Conservation (phyloP, 2,113 vertebrate species). For the Thomomys bottae region DNA sequence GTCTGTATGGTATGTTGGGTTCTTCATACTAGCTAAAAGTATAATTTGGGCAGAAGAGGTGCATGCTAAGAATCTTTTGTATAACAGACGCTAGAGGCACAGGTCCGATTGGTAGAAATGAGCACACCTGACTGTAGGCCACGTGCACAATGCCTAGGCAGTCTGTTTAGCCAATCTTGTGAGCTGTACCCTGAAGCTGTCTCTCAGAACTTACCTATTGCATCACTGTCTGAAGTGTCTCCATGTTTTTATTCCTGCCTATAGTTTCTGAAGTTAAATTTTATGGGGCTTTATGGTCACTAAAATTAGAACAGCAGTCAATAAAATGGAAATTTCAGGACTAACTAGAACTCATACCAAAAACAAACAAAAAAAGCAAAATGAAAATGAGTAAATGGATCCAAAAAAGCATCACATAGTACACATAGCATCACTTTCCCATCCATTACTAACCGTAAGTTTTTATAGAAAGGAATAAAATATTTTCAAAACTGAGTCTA, state of each 20-base stretch:
- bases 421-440: conserved; percentile 30
- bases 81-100: too few relatives aligned
- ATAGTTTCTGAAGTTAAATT: background rate
- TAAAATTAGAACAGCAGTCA: conserved; percentile 1
- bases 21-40: background rate
- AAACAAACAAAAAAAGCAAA: background rate
- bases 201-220: background rate
- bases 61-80: background rate
- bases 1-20: too few relatives aligned
- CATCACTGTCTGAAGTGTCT: background rate
- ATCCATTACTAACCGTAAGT: conserved; percentile 43
- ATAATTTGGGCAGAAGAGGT: background rate
- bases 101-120: accelerated
- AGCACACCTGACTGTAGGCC: background rate
- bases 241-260: background rate
- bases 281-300: conserved; percentile 5
- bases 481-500: conserved; percentile 46
- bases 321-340: conserved; percentile 48
- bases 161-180: background rate
- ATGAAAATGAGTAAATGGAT: too few relatives aligned
- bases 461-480: conserved; percentile 47
- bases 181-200: background rate
- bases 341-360: background rate
- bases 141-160: background rate
- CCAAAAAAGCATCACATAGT: background rate